Evolutionary conservation across 2,113 vertebrate species (phyloP).

Genomic region (Megalops atlanticus): DNA sequence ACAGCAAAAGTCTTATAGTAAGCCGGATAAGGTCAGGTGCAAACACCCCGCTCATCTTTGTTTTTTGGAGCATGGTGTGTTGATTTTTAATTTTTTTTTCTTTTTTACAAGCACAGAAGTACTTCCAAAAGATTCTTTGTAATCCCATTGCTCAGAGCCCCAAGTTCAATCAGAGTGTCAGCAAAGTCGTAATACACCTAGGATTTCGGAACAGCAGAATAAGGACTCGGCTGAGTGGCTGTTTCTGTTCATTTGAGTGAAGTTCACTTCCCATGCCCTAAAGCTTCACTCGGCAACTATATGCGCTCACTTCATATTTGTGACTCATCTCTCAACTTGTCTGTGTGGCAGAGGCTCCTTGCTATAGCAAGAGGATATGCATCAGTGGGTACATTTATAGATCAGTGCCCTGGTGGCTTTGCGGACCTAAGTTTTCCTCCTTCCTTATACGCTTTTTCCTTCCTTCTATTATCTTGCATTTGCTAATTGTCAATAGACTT

Average conservation of each 20-base stretch:
- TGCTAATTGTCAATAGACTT: too few relatives aligned
- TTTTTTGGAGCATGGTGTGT: neutral
- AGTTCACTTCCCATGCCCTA: neutral
- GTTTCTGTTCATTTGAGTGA: neutral
- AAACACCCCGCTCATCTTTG: neutral
- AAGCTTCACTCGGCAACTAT: neutral
- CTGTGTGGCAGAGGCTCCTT: neutral
- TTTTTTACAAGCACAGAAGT: too few relatives aligned
- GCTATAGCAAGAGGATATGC: neutral
- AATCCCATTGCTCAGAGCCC: slow-evolving; percentile 8
- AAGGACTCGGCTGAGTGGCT: neutral
- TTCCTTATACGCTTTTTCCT: too few relatives aligned
- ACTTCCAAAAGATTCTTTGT: neutral
- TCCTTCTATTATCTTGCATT: too few relatives aligned
- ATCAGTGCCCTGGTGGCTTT: neutral
- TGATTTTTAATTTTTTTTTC: neutral
- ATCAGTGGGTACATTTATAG: neutral
- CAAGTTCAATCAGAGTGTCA: neutral
- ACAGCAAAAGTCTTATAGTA: neutral
- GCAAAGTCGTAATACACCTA: neutral
- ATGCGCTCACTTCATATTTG: neutral
- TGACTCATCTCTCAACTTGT: neutral
- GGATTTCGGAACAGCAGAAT: neutral
- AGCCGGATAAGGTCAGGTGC: neutral
- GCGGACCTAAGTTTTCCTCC: neutral